A percentile compares a stretch with the other conserved stretches of the same genome.
Conservation (phyloP, 2,888 invertebrate species). For the Thymelicus lineola region DNA sequence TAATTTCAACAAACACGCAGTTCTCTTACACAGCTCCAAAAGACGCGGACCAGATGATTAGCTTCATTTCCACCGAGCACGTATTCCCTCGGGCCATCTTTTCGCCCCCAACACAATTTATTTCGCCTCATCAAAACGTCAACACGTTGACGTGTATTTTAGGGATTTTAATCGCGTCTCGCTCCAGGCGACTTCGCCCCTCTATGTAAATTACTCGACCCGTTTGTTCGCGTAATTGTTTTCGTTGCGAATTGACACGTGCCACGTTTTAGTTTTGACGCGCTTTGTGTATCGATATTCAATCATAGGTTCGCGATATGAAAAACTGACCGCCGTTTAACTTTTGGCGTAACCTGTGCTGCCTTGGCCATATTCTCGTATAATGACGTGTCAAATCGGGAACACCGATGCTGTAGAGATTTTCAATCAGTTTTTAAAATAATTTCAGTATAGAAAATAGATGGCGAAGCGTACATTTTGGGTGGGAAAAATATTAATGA, state of each 20-base stretch:
- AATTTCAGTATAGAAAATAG: too few relatives aligned
- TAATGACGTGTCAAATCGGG: constrained; percentile 30
- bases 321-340: constrained; percentile 28
- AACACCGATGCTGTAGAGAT: constrained; percentile 15
- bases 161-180: constrained; percentile 77
- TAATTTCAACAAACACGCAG: constrained; percentile 19
- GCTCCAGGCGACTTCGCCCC: constrained; percentile 55
- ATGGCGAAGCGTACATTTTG: too few relatives aligned
- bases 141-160: constrained; percentile 83
- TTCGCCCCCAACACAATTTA: constrained; percentile 67
- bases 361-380: constrained; percentile 6
- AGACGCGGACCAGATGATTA: constrained; percentile 60
- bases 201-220: constrained; percentile 74
- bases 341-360: not conserved
- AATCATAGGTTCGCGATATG: constrained; percentile 40
- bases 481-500: too few relatives aligned
- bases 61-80: constrained; percentile 80
- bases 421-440: constrained; percentile 7
- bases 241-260: constrained; percentile 76
- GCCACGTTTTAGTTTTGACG: constrained; percentile 60
- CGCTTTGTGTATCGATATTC: constrained; percentile 47
- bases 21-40: constrained; percentile 16
- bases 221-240: constrained; percentile 73
- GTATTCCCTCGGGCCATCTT: constrained; percentile 61
- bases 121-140: constrained; percentile 83